Base-by-base conservation (phyloP, 2,113 vertebrate genomes). In the Neotoma lepida region DNA sequence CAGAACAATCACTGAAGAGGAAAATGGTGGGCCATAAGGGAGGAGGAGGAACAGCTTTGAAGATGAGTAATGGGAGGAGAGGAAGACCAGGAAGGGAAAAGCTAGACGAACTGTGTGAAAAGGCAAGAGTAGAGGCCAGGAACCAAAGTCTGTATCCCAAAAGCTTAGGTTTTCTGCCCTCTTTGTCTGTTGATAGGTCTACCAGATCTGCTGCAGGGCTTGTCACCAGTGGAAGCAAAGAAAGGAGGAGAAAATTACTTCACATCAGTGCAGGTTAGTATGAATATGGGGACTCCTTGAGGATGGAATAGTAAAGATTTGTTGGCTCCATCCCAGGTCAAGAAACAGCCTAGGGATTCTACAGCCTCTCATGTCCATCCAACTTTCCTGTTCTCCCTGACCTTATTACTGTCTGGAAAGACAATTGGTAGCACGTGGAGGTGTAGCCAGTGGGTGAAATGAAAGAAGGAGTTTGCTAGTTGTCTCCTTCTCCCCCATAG, bases 111-210 rank as follows among this genome's bases (percentile, higher is more conserved):
- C 24, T 73, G 9, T 88, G 4, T 78, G 63, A 28, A 66, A 95
- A 87, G 82, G 56, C n/a, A 84, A 73, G 54, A 93, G 66, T 49
- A 78, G 39, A 78, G 35, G n/a, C n/a, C 28, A 92, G 56, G 77
- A 22, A 66, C 46, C 35, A 77, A 88, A 39, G 4, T 88, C 46
- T 93, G 15, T 76, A 39, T 93, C 58, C 70, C n/a, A 78, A 82
- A 66, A 95, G 17, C 64, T 96, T 33, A 91, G 54, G 91, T 94
- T 93, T 61, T 51, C 54, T 94, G 18, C 90, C 28, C 4, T 73
- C 5, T 93, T 85, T 92, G 90, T 96, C 91, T 97, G 18, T 94
- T 66, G 73, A 18, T 93, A 91, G 41, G 73, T 94, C 58, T 96
- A 26, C 54, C 86, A 80, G 54, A 49, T 89, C 35, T 94, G 44